Conservation (phyloP, 2,888 invertebrate genomes). For the Pseudococcus viburni region DNA sequence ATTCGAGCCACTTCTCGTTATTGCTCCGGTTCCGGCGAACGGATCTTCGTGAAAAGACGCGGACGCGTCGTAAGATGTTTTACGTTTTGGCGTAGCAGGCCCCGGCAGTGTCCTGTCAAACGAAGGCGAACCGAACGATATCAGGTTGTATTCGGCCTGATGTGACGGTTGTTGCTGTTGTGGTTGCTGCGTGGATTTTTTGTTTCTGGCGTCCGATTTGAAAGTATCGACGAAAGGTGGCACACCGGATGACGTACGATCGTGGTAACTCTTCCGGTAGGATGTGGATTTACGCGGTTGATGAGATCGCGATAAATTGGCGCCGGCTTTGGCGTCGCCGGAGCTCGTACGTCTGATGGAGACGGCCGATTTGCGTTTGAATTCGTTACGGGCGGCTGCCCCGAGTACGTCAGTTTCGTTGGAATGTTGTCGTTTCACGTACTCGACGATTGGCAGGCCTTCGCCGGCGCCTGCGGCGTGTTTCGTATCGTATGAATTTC, state of each 20-base stretch:
- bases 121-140: slow-evolving; percentile 27
- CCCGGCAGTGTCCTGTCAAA: background rate
- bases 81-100: slow-evolving; percentile 1
- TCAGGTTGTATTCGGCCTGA: background rate
- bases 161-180: no score
- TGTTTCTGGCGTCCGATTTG: background rate
- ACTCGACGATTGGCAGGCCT: background rate
- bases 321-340: background rate
- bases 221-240: background rate
- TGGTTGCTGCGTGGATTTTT: background rate
- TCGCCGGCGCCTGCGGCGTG: background rate
- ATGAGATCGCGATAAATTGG: slow-evolving; percentile 16
- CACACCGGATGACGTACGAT: background rate
- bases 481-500: slow-evolving; percentile 52
- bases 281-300: slow-evolving; percentile 14
- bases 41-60: background rate
- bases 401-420: slow-evolving; percentile 41
- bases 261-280: slow-evolving; percentile 34
- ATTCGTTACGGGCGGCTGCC: background rate
- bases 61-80: background rate
- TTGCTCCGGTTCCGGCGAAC: background rate
- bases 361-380: slow-evolving; percentile 34
- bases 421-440: slow-evolving; percentile 55
- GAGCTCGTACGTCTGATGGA: slow-evolving; percentile 2
- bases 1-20: background rate